Base-by-base conservation (phyloP, 2,888 invertebrate genomes). In the Galerucella calmariensis region DNA sequence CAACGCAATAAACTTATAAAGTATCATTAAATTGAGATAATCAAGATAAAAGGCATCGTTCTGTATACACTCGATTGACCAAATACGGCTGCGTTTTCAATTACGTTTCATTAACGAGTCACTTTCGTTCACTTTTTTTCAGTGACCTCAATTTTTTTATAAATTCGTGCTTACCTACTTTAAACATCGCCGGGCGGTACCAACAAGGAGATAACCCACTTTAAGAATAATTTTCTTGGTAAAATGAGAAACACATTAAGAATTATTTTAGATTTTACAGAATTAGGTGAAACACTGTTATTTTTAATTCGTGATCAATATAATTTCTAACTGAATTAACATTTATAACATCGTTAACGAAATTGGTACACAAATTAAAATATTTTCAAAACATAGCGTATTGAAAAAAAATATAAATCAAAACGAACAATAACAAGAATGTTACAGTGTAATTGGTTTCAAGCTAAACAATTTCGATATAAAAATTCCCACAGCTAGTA, bases 101-200 rank as follows among this genome's bases (percentile, higher is more conserved):
- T 65, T 71, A 63, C 46, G 44, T 63, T 65, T 65, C 63, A 65
- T 71, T 71, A 71, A 44, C 62, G 58, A 70, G 67, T 74, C 67
- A 74, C 66, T 74, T 70, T 74, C 67, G 27, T 51, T 51, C 53
- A 70, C 61, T 66, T 74, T 70, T 74, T 70, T 61, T 48, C 27
- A 16, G 41, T 62, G 74, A 70, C 74, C 74, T 67, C 74, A 67
- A 65, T 71, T 65, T 69, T 69, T 58, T 70, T 61, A 53, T 65
- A 69, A 69, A 51, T 51, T 69, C 51, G 69, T n/a, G n/a, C 53
- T 10, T 56, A 56, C 56, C 16, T 56, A 56, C 56, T 71, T 51
- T 14, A 48, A 41, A 48, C 61, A 65, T 41, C 16, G 69, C 12
- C 63, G 12, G 62, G 35, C 53, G 9, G 6, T n/a, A 35, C 20